A percentile compares a stretch with the other conserved stretches of the same genome.
These are phyloP conservation scores for Xylophagus ater DNA, from an alignment of 2,888 invertebrate species.

Conservation along the genomic window DNA sequence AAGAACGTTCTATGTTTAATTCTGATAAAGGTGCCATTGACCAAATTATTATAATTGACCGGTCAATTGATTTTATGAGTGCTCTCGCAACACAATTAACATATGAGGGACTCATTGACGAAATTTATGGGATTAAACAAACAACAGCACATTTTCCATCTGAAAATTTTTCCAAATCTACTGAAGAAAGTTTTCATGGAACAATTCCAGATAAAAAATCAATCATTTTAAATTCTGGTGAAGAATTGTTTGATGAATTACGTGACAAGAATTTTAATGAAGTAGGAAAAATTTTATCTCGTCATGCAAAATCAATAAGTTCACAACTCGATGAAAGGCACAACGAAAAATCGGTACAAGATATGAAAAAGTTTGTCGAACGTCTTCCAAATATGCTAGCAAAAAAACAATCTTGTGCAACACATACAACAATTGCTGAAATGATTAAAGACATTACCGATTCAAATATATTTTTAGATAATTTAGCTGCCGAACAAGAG, in stretches of 20 bases:
- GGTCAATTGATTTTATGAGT: constrained; percentile 83
- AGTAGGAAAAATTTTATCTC: constrained; percentile 72
- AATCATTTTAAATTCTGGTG: constrained; percentile 77
- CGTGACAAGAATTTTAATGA: constrained; percentile 89
- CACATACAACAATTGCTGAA: constrained; percentile 88
- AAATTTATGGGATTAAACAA: constrained; percentile 77
- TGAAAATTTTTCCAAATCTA: constrained; percentile 67
- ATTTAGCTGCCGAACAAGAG: constrained; percentile 78
- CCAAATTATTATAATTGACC: constrained; percentile 79
- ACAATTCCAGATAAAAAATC: constrained; percentile 51
- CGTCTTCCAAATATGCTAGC: constrained; percentile 77
- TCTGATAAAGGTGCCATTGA: constrained; percentile 61
- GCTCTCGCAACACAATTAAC: constrained; percentile 91
- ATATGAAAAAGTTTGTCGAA: constrained; percentile 88
- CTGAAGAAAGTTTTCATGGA: constrained; percentile 32
- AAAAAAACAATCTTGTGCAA: constrained; percentile 73
- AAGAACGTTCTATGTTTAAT: constrained; percentile 40
- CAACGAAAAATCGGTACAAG: constrained; percentile 80
- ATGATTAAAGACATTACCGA: constrained; percentile 77
- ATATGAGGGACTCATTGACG: constrained; percentile 95
- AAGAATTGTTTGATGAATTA: constrained; percentile 78
- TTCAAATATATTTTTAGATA: constrained; percentile 63
- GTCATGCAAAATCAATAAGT: constrained; percentile 77
- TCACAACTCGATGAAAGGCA: constrained; percentile 76
- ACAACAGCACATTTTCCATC: constrained; percentile 75